Conservation (phyloP, 2,113 vertebrate genomes). For the Etia nguti region DNA sequence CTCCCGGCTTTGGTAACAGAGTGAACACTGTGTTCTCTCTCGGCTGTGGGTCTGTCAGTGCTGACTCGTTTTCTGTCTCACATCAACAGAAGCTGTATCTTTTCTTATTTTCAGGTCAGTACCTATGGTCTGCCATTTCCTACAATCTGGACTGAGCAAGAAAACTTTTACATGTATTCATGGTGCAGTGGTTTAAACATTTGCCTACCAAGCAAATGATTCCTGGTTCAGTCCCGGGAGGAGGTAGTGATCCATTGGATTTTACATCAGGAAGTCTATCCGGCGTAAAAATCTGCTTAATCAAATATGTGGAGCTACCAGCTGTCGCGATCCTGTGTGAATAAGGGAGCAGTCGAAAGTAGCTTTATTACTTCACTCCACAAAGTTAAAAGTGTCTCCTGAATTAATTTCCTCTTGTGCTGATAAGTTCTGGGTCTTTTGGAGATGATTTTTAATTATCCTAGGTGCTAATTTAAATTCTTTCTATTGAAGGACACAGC, state of each 20-base stretch:
- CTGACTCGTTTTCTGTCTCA: not conserved
- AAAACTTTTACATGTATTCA: not conserved
- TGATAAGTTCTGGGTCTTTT: not conserved
- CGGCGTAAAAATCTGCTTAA: not conserved
- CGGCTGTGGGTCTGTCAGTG: not conserved
- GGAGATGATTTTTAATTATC: not conserved
- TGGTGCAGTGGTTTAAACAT: not conserved
- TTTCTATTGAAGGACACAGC: not conserved
- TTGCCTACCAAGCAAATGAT: not conserved
- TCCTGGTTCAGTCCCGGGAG: not conserved
- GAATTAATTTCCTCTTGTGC: not conserved
- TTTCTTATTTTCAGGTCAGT: not conserved
- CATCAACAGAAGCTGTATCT: not conserved
- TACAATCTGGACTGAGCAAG: not conserved
- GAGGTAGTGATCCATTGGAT: not conserved
- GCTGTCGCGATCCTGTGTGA: not conserved
- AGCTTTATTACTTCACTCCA: not conserved
- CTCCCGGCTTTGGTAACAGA: not conserved
- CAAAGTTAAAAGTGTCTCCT: not conserved
- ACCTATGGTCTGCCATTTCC: not conserved
- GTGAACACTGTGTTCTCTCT: not conserved
- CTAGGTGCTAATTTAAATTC: not conserved
- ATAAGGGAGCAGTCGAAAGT: not conserved
- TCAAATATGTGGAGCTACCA: not conserved
- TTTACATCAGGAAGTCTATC: not conserved